These are phyloP conservation scores for Drosophila helvetica DNA, from an alignment of 2,888 invertebrate species.

Conservation along the genomic window DNA sequence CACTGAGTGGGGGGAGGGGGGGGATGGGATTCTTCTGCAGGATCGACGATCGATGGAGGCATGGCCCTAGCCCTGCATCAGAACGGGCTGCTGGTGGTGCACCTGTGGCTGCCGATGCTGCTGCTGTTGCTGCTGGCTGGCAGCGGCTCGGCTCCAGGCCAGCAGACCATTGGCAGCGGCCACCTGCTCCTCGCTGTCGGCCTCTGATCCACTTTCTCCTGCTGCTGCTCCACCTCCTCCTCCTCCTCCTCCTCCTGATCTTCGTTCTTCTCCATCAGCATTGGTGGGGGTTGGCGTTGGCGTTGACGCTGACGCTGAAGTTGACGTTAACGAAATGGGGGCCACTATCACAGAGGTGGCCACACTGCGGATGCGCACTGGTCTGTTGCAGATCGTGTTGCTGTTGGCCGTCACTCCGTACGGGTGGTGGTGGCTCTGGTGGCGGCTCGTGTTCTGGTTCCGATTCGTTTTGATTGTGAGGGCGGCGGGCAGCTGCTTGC, in stretches of 20 bases:
- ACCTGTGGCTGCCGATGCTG: slow-evolving; percentile 34
- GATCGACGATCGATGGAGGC: slow-evolving; percentile 3
- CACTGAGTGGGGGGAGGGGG: background rate
- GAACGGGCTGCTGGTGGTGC: slow-evolving; percentile 52
- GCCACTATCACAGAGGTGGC: slow-evolving; percentile 81
- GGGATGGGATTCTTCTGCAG: too few species aligned
- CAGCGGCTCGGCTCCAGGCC: slow-evolving; percentile 71
- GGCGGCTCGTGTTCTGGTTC: background rate
- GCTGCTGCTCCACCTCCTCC: slow-evolving; percentile 4
- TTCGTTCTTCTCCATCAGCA: slow-evolving; percentile 27
- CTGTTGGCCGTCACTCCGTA: slow-evolving; percentile 44
- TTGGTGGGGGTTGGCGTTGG: slow-evolving; percentile 47
- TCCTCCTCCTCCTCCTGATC: slow-evolving; percentile 1
- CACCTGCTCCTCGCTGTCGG: slow-evolving; percentile 56
- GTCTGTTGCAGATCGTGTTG: slow-evolving; percentile 53
- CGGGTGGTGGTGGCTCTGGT: slow-evolving; percentile 35
- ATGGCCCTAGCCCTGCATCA: slow-evolving; percentile 51
- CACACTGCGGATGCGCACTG: slow-evolving; percentile 67
- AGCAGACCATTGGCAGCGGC: slow-evolving; percentile 68
- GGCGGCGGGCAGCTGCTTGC: slow-evolving; percentile 71
- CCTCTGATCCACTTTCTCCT: slow-evolving; percentile 9
- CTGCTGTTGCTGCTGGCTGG: slow-evolving; percentile 61
- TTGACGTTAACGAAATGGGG: slow-evolving; percentile 50
- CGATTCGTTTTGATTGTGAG: slow-evolving; percentile 67
- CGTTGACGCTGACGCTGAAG: slow-evolving; percentile 34